Evolutionary conservation across 2,113 vertebrate genomes (phyloP).

Genomic region (Oostethus manadensis): DNA sequence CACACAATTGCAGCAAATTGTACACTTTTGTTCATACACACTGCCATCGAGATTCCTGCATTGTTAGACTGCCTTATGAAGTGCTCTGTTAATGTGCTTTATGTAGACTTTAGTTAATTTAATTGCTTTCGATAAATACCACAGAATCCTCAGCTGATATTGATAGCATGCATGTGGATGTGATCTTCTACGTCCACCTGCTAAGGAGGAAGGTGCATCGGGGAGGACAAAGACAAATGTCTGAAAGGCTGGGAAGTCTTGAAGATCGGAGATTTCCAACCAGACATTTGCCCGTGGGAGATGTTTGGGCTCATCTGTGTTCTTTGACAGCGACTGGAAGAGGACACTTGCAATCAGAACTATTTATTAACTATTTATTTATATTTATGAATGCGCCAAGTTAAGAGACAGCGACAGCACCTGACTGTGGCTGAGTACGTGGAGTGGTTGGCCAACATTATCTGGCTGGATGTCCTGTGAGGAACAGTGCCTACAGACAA

Average conservation of each 20-base stretch:
- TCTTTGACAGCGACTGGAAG: constrained; percentile 39
- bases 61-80: no score
- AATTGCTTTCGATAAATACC: no score
- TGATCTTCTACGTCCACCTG: not conserved
- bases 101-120: no score
- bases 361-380: no score
- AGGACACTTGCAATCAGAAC: not conserved
- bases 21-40: no score
- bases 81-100: no score
- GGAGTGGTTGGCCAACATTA: constrained; percentile 42
- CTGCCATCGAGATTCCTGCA: no score
- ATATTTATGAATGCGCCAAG: not conserved
- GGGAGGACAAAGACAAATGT: constrained; percentile 53
- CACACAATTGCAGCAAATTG: no score
- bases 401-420: constrained; percentile 46
- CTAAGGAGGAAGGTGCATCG: constrained; percentile 20
- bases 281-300: constrained; percentile 24
- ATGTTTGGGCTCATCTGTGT: constrained; percentile 28
- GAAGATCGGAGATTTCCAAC: constrained; percentile 61
- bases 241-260: constrained; percentile 45
- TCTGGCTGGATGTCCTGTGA: constrained; percentile 61
- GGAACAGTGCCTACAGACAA: constrained; percentile 63
- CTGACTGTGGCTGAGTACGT: constrained; percentile 62
- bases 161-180: not conserved
- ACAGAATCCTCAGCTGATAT: no score